A percentile compares a stretch with the other conserved stretches of the same genome.
phyloP scores from a whole-genome alignment of 1,140 invertebrate genomes.

The Bombus difficillimus region DNA sequence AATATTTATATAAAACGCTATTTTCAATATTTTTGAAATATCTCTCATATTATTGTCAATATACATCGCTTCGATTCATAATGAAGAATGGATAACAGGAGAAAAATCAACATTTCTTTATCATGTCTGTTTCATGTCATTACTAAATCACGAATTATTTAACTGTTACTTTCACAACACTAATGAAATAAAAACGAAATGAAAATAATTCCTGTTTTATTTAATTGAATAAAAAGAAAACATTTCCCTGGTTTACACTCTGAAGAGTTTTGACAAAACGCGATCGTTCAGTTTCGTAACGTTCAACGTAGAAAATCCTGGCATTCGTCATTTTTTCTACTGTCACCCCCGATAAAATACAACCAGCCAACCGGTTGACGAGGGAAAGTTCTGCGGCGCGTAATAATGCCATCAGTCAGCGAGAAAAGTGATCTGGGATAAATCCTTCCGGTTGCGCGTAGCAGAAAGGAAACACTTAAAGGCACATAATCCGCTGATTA shows the following conservation, averaged over 20 bases:
- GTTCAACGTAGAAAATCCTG: neutral
- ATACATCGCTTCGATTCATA: neutral
- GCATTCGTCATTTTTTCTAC: neutral
- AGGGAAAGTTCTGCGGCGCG: neutral
- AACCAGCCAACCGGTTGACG: neutral
- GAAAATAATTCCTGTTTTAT: neutral
- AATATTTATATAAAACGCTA: neutral
- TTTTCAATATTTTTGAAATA: neutral
- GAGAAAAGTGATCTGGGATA: constrained; percentile 28
- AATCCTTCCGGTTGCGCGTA: constrained; percentile 2
- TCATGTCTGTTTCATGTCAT: neutral
- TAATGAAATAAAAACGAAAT: neutral
- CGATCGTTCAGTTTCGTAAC: neutral
- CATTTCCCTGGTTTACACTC: neutral
- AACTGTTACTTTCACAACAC: neutral
- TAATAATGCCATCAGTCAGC: constrained; percentile 22
- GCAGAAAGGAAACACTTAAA: constrained; percentile 18
- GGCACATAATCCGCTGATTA: constrained; percentile 34
- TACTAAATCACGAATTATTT: neutral
- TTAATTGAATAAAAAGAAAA: neutral
- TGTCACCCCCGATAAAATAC: neutral
- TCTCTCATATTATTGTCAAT: neutral
- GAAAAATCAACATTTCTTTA: neutral
- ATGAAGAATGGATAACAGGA: neutral
- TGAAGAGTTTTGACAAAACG: neutral